phyloP scores from a whole-genome alignment of 2,888 invertebrate genomes.

The Pyrocoelia pectoralis region DNA sequence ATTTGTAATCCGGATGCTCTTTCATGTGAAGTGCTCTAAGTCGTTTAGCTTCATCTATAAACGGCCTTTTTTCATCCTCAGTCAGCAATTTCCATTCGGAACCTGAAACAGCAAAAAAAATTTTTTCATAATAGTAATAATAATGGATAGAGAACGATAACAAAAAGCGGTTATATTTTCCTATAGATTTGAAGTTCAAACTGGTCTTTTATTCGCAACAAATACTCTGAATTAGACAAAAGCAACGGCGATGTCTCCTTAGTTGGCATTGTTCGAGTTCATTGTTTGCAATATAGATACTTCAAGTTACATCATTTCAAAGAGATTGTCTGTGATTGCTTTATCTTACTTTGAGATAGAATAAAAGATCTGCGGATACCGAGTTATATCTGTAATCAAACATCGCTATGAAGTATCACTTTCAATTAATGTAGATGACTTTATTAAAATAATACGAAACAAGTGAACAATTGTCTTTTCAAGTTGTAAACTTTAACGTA shows the following conservation, averaged over 20 bases:
- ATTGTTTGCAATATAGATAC: conserved; percentile 59
- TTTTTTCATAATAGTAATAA: conserved; percentile 19
- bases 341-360: conserved; percentile 52
- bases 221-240: conserved; percentile 57
- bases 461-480: too few relatives aligned
- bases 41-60: conserved; percentile 97
- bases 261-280: conserved; percentile 56
- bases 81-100: conserved; percentile 96
- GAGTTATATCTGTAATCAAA: not conserved
- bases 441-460: not conserved
- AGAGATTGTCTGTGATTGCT: conserved; percentile 59
- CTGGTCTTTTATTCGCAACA: conserved; percentile 58
- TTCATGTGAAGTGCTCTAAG: conserved; percentile 94
- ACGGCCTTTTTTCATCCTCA: conserved; percentile 95
- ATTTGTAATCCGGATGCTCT: conserved; percentile 94
- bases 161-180: conserved; percentile 44
- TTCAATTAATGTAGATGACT: not conserved
- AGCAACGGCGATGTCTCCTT: conserved; percentile 59
- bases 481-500: too few relatives aligned
- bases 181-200: conserved; percentile 58
- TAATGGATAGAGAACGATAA: conserved; percentile 31
- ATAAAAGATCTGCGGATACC: conserved; percentile 35
- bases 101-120: conserved; percentile 62
- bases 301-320: conserved; percentile 61
- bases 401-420: not conserved